phyloP scores from a whole-genome alignment of 2,888 invertebrate species.

The Hybos culiciformis region DNA sequence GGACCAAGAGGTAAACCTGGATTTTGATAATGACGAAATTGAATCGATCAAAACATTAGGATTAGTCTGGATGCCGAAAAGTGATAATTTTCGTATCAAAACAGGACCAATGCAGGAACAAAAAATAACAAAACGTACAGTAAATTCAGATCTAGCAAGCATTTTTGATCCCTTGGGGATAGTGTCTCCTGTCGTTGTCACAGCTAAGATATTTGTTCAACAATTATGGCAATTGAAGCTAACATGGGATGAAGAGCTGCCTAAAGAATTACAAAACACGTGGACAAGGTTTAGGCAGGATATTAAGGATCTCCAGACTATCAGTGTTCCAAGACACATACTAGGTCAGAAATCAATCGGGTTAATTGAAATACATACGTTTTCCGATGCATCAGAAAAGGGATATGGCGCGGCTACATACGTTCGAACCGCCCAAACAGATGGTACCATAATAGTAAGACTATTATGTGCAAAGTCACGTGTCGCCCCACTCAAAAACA shows the following conservation, averaged over 20 bases:
- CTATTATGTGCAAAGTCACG: constrained; percentile 9
- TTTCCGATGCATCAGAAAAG: constrained; percentile 3
- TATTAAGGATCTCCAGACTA: background rate
- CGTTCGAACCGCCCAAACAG: background rate
- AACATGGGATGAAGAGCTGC: background rate
- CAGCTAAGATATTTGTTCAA: constrained; percentile 5
- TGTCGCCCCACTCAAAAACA: constrained; percentile 7
- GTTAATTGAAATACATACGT: constrained; percentile 4
- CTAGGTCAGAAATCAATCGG: background rate
- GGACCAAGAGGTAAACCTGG: constrained; percentile 2
- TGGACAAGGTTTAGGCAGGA: background rate
- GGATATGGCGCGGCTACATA: constrained; percentile 7
- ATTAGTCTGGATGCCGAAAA: constrained; percentile 7
- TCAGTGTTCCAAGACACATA: background rate
- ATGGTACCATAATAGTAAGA: background rate
- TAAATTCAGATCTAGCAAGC: constrained; percentile 4
- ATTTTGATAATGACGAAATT: background rate
- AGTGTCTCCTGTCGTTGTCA: constrained; percentile 3
- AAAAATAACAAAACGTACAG: background rate
- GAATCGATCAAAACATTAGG: constrained; percentile 11
- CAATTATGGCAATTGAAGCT: constrained; percentile 5
- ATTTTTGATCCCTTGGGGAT: constrained; percentile 9
- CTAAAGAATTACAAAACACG: background rate
- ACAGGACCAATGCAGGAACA: background rate
- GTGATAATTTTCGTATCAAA: constrained; percentile 4